phyloP scores from a whole-genome alignment of 2,113 vertebrate genomes.

The Lepus americanus region DNA sequence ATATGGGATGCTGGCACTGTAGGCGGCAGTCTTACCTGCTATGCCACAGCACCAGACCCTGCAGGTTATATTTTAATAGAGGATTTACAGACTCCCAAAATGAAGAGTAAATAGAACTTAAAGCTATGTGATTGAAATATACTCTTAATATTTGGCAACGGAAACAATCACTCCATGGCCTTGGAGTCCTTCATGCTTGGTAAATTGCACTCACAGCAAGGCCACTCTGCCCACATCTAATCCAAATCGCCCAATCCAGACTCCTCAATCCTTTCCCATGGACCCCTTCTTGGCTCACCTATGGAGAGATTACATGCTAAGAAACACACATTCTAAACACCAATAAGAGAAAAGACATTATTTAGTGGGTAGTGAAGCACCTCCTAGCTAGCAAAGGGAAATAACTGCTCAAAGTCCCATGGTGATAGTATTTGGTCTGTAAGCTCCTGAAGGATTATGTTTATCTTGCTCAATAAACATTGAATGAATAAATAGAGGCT shows the following conservation, averaged over 20 bases:
- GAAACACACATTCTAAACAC: not conserved
- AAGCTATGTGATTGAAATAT: not conserved
- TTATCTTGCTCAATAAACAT: slow-evolving; percentile 51
- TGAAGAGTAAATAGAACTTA: not conserved
- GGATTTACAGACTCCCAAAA: not conserved
- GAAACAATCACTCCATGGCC: not conserved
- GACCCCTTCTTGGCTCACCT: not conserved
- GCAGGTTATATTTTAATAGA: not conserved
- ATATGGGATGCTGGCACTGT: too few relatives aligned
- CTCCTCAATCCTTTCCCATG: not conserved
- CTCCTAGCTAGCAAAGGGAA: not conserved
- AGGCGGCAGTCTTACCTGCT: too few relatives aligned
- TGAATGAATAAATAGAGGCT: not conserved
- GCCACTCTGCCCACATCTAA: not conserved
- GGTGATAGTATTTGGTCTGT: not conserved
- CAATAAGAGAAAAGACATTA: not conserved
- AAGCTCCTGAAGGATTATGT: slow-evolving; percentile 14
- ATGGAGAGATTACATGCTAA: not conserved
- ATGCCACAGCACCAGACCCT: too few relatives aligned
- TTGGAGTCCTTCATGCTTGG: not conserved
- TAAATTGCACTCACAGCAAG: not conserved
- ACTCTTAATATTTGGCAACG: not conserved
- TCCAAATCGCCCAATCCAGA: not conserved
- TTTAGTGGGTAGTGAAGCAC: not conserved
- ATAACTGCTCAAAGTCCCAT: not conserved